phyloP scores from a whole-genome alignment of 2,888 invertebrate species.

The Abscondita cerata region DNA sequence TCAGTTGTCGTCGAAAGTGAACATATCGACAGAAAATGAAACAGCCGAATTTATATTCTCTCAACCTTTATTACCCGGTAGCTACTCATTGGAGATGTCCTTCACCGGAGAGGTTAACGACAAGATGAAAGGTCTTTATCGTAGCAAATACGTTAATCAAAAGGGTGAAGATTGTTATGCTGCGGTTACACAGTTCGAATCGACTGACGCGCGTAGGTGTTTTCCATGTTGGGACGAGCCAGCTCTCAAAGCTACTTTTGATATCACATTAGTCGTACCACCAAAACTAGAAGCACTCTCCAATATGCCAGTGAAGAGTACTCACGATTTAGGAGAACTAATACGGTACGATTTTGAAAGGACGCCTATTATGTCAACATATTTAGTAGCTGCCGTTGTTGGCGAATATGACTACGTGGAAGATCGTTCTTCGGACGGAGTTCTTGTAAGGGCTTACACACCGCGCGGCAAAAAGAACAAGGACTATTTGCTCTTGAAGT shows the following conservation, averaged over 20 bases:
- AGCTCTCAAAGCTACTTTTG: conserved; percentile 92
- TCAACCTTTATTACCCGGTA: conserved; percentile 64
- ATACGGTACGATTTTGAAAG: conserved; percentile 69
- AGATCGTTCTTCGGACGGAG: conserved; percentile 79
- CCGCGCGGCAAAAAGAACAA: conserved; percentile 91
- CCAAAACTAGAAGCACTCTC: conserved; percentile 84
- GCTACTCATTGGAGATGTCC: conserved; percentile 67
- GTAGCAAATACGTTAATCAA: conserved; percentile 80
- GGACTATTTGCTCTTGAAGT: conserved; percentile 91
- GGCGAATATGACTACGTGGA: conserved; percentile 95
- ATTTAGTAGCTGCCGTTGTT: conserved; percentile 90
- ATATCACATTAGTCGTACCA: conserved; percentile 83
- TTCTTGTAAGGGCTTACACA: conserved; percentile 80
- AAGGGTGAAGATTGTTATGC: conserved; percentile 80
- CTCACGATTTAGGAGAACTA: conserved; percentile 38
- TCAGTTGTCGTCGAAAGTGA: conserved; percentile 54
- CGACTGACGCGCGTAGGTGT: conserved; percentile 88
- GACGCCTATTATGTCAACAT: conserved; percentile 94
- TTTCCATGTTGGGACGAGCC: conserved; percentile 99
- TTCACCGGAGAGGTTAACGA: conserved; percentile 89
- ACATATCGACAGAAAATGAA: conserved; percentile 66
- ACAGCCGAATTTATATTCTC: conserved; percentile 73
- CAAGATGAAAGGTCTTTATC: conserved; percentile 87
- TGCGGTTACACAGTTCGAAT: conserved; percentile 91
- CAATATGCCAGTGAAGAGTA: conserved; percentile 79